Percentiles rank a stretch among this genome's conserved stretches.
Evolutionary conservation across 2,797 vertebrate species (phyloP).

Genomic region (Sandelia bainsii): DNA sequence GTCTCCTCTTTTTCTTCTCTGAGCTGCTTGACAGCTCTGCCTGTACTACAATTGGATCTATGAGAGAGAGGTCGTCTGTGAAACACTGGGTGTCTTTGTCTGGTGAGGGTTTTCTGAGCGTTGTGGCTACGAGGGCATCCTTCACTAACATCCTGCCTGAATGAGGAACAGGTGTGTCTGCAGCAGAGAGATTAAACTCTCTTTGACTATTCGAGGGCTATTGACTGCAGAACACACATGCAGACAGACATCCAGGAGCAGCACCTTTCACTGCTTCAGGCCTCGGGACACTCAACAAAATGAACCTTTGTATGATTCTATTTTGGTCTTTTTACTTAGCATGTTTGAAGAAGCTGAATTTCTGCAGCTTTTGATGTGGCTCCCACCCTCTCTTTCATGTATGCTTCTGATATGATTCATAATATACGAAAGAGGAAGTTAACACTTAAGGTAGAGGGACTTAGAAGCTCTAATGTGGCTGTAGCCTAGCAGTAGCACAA

Average conservation of each 20-base stretch:
- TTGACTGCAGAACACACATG: constrained; percentile 56
- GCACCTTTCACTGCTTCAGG: constrained; percentile 57
- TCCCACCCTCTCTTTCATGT: constrained; percentile 52
- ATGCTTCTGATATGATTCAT: constrained; percentile 35
- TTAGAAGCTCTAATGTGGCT: constrained; percentile 27
- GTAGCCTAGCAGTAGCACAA: constrained; percentile 54
- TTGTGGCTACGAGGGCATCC: constrained; percentile 46
- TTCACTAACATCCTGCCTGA: constrained; percentile 54
- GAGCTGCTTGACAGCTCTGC: not conserved
- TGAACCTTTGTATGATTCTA: constrained; percentile 59
- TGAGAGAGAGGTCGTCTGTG: not conserved
- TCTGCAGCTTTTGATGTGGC: constrained; percentile 64
- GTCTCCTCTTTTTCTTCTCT: not conserved
- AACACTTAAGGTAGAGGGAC: constrained; percentile 37
- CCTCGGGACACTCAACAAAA: constrained; percentile 58
- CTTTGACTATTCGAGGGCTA: constrained; percentile 49
- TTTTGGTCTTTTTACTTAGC: constrained; percentile 45
- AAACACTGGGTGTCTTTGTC: constrained; percentile 60
- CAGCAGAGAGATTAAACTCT: constrained; percentile 60
- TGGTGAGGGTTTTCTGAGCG: constrained; percentile 10
- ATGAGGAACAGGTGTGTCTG: constrained; percentile 77
- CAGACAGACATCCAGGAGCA: constrained; percentile 49
- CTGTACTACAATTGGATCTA: constrained; percentile 5
- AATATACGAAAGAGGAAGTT: constrained; percentile 47
- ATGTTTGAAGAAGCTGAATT: constrained; percentile 63